Base-by-base conservation (phyloP, 2,888 invertebrate genomes). In the Choreutis nemorana region DNA sequence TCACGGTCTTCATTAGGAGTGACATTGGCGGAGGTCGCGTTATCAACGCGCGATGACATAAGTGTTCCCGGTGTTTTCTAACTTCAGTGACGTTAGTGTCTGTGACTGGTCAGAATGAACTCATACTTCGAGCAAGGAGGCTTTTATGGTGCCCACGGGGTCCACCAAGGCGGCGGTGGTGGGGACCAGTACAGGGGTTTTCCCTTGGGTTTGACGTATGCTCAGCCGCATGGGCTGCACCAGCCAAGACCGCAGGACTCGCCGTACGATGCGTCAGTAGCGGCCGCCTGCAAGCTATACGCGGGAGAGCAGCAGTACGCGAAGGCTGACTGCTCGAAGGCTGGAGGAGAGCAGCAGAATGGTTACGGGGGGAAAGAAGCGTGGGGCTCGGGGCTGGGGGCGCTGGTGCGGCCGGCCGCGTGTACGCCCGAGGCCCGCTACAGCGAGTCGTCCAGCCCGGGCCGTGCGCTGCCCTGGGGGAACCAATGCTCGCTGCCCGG, bases 81-180 rank as follows among this genome's bases (percentile, higher is more conserved):
- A 61, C 61, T 55, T n/a, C 50, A 66, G 73, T 75, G 73, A 68
- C 70, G 71, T 63, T 63, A 46, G 71, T 67, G 66, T 49, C 57
- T 45, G 68, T 67, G 72, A 73, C 59, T 50, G 51, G 57, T 58
- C 70, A 86, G 71, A 72, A 94, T 94, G 94, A 94, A 94, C 89
- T 94, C 94, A 67, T 95, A 94, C 77, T 95, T 94, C 75, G 94
- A 94, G 83, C 94, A 94, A 83, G 90, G 90, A 73, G 94, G 94
- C 75, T 95, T 95, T 83, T 94, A 95, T 82, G 93, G 94, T 59
- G 84, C 89, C 56, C 92, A 93, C 73, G 93, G 93, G 62, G 77
- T 77, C 52, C 89, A 92, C 81, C 89, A 93, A 80, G 83, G 85
- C 39, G 83, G 86, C 46, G 84, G 75, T 11, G 83, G 87, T 35